A percentile compares a stretch with the other conserved stretches of the same genome.
Conservation (phyloP, 92 coral and sea anemone genomes). For the Bergia puertoricense region DNA sequence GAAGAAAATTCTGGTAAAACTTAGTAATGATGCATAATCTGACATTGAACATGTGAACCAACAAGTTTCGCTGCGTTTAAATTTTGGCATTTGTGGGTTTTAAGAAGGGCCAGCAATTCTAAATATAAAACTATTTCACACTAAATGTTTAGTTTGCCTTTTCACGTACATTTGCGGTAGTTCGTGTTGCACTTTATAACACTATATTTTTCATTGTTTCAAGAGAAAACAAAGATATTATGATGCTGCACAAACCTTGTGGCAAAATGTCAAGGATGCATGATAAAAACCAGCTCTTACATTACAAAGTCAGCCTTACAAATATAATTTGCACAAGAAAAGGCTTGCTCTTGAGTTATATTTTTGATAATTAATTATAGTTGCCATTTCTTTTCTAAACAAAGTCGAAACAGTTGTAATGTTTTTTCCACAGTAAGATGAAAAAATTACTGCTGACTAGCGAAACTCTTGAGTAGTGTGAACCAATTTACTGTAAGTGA, state of each 20-base stretch:
- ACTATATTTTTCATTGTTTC: background rate
- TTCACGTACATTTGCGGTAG: too few relatives aligned
- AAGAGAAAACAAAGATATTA: background rate
- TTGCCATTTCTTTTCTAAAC: background rate
- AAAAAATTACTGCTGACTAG: background rate
- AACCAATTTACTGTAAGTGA: background rate
- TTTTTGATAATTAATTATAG: background rate
- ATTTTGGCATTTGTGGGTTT: background rate
- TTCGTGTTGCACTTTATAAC: background rate
- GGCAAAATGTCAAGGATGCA: background rate
- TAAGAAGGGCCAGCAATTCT: background rate
- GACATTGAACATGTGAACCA: background rate
- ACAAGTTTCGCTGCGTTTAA: background rate
- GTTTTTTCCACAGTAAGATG: background rate
- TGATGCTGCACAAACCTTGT: background rate
- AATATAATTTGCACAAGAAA: background rate
- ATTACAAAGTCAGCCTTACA: background rate
- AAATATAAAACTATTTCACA: background rate
- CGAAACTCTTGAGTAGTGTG: background rate
- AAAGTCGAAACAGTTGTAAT: background rate
- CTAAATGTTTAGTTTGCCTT: background rate
- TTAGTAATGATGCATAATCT: background rate
- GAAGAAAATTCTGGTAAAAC: background rate
- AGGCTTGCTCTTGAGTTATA: too few relatives aligned
- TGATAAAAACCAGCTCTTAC: background rate